A percentile compares a stretch with the other conserved stretches of the same genome.
phyloP scores from a whole-genome alignment of 2,888 invertebrate species.

The Lasioglossum zephyrum region DNA sequence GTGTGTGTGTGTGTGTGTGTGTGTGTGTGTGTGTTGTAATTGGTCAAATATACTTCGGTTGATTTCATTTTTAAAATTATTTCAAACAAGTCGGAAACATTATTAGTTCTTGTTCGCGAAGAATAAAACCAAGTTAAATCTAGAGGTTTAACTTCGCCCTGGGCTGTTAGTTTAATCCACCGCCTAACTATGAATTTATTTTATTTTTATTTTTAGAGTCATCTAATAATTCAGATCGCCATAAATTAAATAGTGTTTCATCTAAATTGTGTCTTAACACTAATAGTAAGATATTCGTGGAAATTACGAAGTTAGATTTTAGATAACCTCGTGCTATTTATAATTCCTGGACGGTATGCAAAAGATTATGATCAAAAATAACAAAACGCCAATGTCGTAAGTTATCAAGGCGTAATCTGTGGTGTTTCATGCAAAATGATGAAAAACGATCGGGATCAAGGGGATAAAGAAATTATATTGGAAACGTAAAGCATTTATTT shows the following conservation, averaged over 20 bases:
- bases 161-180: background rate
- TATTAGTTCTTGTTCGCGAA: background rate
- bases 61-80: background rate
- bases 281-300: background rate
- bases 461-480: background rate
- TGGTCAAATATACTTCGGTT: background rate
- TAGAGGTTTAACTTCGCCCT: background rate
- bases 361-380: background rate
- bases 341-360: background rate
- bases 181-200: background rate
- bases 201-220: background rate
- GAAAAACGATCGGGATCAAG: background rate
- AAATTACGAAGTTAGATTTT: background rate
- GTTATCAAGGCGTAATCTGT: background rate
- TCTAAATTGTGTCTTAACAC: background rate
- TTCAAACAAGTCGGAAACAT: background rate
- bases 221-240: background rate
- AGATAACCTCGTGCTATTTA: slow-evolving; percentile 7
- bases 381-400: background rate
- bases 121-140: background rate
- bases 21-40: background rate
- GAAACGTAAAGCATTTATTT: slow-evolving; percentile 6
- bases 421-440: background rate
- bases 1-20: background rate
- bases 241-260: background rate